These are phyloP conservation scores for Arenicola marina DNA, from an alignment of 2,888 invertebrate genomes.

Conservation along the genomic window DNA sequence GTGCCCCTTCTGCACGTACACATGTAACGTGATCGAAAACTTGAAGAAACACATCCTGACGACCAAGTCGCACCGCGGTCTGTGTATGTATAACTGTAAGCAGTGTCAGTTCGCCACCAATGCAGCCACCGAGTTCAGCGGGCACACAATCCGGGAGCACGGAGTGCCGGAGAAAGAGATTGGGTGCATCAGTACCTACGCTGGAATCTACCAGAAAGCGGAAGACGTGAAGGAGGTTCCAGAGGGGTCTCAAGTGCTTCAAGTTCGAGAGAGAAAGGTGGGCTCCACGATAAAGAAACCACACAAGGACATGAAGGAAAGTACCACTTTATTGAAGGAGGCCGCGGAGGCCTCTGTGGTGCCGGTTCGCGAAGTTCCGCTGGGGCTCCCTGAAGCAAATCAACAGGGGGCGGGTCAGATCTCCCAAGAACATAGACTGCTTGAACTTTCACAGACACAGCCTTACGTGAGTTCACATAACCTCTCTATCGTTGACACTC, in stretches of 20 bases:
- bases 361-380: too few relatives aligned
- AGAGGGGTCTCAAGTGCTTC: constrained; percentile 19
- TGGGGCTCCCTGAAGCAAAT: too few relatives aligned
- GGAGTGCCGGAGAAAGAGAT: constrained; percentile 2
- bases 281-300: neutral
- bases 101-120: constrained; percentile 69
- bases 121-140: constrained; percentile 71
- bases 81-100: constrained; percentile 78
- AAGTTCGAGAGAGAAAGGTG: constrained; percentile 5
- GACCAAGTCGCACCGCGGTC: constrained; percentile 78
- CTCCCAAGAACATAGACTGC: too few relatives aligned
- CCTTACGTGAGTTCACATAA: too few relatives aligned
- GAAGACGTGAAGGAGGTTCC: constrained; percentile 12
- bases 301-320: too few relatives aligned
- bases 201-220: constrained; percentile 14
- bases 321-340: too few relatives aligned
- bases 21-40: constrained; percentile 73
- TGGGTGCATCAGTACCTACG: constrained; percentile 5
- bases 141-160: constrained; percentile 70
- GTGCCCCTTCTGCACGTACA: constrained; percentile 71
- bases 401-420: too few relatives aligned
- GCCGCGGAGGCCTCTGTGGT: too few relatives aligned
- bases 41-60: constrained; percentile 83
- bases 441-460: too few relatives aligned
- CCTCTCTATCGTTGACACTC: too few relatives aligned